A percentile compares a stretch with the other conserved stretches of the same genome.
Conservation (phyloP, 53 echinoderm and acorn worm genomes). For the Henricia sp. region DNA sequence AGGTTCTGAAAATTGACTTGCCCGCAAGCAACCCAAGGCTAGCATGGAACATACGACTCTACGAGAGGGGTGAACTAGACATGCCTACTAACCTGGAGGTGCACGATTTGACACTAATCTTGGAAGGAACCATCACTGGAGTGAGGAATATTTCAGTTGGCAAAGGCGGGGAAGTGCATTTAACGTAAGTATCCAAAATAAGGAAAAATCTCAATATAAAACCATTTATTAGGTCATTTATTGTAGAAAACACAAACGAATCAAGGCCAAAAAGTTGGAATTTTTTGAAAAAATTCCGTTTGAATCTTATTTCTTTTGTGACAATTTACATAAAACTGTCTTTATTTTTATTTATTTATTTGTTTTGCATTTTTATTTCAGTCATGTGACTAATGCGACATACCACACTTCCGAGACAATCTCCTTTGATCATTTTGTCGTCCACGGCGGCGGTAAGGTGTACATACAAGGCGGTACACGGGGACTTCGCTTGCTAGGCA, state of each 20-base stretch:
- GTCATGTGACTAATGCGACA: constrained; percentile 80
- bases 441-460: constrained; percentile 82
- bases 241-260: no score
- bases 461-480: constrained; percentile 74
- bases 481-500: constrained; percentile 74
- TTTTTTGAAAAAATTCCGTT: not conserved
- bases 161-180: constrained; percentile 74
- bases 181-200: constrained; percentile 61
- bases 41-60: constrained; percentile 78
- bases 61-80: constrained; percentile 73
- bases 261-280: not conserved
- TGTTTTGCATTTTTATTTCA: constrained; percentile 19
- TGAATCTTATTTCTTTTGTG: not conserved
- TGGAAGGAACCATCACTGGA: constrained; percentile 76
- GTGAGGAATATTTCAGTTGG: constrained; percentile 82
- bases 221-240: not conserved
- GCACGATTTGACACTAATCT: constrained; percentile 80
- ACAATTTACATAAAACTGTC: not conserved
- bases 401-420: constrained; percentile 62
- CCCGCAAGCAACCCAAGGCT: constrained; percentile 82
- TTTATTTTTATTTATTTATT: not conserved
- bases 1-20: constrained; percentile 80
- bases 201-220: not conserved
- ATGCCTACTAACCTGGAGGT: constrained; percentile 85
- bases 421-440: constrained; percentile 67